phyloP scores from a whole-genome alignment of 2,888 invertebrate species.

The Oligia fasciuncula region DNA sequence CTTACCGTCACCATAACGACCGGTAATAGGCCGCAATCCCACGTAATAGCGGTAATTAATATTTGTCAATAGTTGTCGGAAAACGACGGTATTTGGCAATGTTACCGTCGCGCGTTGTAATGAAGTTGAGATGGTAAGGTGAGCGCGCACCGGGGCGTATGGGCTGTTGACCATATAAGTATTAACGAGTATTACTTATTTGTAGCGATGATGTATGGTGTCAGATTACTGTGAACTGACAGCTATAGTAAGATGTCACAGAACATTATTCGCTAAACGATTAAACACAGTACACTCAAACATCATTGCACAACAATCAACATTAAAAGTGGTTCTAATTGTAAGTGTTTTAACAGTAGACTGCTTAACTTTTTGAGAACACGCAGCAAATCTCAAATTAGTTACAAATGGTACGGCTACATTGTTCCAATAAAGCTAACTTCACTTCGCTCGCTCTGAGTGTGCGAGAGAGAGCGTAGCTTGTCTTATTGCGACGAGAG shows the following conservation, averaged over 20 bases:
- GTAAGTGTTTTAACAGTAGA: background rate
- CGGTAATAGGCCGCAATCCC: slow-evolving; percentile 22
- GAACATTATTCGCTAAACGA: background rate
- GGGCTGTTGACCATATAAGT: background rate
- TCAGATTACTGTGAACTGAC: background rate
- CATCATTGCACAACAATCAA: background rate
- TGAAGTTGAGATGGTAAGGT: slow-evolving; percentile 33
- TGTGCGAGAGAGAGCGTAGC: no score
- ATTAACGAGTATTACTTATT: background rate
- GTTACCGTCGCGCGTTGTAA: background rate
- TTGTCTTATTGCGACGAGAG: no score
- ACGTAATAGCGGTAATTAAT: slow-evolving; percentile 54
- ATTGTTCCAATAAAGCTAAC: background rate
- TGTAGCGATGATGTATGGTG: no score
- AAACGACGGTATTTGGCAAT: slow-evolving; percentile 51
- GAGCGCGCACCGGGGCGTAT: slow-evolving; percentile 14
- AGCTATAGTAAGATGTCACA: background rate
- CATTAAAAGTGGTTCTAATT: background rate
- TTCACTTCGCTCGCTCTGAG: no score
- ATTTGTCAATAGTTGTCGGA: slow-evolving; percentile 42
- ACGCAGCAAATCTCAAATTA: background rate
- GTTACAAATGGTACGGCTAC: background rate
- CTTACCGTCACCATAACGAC: slow-evolving; percentile 12
- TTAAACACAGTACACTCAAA: background rate
- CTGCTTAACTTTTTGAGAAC: background rate